phyloP scores from a whole-genome alignment of 2,888 invertebrate species.

The Allophyes oxyacanthae region DNA sequence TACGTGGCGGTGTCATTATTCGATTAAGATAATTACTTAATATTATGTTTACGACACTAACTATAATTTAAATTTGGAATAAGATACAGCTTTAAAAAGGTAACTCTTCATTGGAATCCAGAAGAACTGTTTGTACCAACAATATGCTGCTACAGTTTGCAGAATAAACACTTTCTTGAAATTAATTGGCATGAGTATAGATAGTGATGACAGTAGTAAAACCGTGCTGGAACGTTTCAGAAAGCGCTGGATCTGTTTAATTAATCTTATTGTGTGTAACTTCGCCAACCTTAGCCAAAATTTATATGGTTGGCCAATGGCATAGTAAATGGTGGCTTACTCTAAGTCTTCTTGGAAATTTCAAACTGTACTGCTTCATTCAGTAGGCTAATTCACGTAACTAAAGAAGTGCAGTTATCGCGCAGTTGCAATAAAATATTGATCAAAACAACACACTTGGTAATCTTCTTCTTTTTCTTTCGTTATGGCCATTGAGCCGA shows the following conservation, averaged over 20 bases:
- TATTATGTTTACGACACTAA: not conserved
- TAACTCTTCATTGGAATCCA: not conserved
- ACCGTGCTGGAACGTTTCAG: slow-evolving; percentile 47
- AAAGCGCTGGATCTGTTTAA: slow-evolving; percentile 52
- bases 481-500: too few species aligned
- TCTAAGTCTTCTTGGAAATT: slow-evolving; percentile 58
- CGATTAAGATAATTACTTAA: not conserved
- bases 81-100: too few species aligned
- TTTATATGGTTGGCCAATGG: slow-evolving; percentile 55
- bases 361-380: slow-evolving; percentile 62
- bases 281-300: slow-evolving; percentile 45
- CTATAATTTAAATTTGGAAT: not conserved
- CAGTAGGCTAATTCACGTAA: too few species aligned
- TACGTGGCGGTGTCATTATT: not conserved
- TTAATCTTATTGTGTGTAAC: slow-evolving; percentile 51
- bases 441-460: too few species aligned
- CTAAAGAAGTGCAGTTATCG: too few species aligned
- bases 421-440: too few species aligned
- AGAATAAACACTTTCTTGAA: slow-evolving; percentile 53
- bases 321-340: slow-evolving; percentile 55
- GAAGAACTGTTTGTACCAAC: not conserved
- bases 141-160: slow-evolving; percentile 53
- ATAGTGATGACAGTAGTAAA: slow-evolving; percentile 51
- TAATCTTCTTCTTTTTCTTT: too few species aligned
- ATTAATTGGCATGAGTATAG: slow-evolving; percentile 56